These are phyloP conservation scores for Beris chalybata DNA, from an alignment of 2,888 invertebrate species.

Conservation along the genomic window DNA sequence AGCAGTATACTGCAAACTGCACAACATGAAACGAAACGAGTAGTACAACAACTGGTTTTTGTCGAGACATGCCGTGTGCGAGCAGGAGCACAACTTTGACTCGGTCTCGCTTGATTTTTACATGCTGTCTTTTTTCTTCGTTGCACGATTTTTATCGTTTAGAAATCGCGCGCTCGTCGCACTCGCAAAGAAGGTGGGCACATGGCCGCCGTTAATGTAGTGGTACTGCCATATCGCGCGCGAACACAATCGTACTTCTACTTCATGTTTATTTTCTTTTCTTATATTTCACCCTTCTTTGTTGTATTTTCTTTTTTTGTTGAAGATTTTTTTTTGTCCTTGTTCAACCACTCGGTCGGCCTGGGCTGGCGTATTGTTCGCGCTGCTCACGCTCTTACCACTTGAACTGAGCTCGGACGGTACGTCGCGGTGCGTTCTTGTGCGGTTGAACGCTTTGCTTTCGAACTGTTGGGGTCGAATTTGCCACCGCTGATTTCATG, in stretches of 20 bases:
- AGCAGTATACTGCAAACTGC: too few relatives aligned
- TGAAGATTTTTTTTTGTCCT: slow-evolving; percentile 32
- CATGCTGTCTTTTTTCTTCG: not conserved
- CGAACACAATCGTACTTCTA: slow-evolving; percentile 14
- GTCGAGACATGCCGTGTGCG: too few relatives aligned
- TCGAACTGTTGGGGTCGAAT: slow-evolving; percentile 41
- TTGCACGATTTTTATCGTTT: slow-evolving; percentile 30
- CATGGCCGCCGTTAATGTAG: not conserved
- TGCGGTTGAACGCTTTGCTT: slow-evolving; percentile 18
- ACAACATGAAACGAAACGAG: too few relatives aligned
- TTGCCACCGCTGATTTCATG: slow-evolving; percentile 53
- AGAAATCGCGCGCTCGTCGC: slow-evolving; percentile 18
- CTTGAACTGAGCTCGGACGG: not conserved
- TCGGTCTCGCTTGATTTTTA: not conserved
- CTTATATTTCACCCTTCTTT: slow-evolving; percentile 24
- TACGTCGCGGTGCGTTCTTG: slow-evolving; percentile 47
- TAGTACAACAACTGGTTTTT: too few relatives aligned
- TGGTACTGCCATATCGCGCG: not conserved
- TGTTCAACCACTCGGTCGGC: slow-evolving; percentile 46
- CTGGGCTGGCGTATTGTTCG: slow-evolving; percentile 28
- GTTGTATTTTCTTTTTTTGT: slow-evolving; percentile 13
- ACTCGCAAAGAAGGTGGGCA: slow-evolving; percentile 21
- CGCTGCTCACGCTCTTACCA: slow-evolving; percentile 28
- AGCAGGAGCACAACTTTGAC: too few relatives aligned
- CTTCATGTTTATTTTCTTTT: slow-evolving; percentile 19